Base-by-base conservation (phyloP, 2,888 invertebrate species). In the Idaea aversata region DNA sequence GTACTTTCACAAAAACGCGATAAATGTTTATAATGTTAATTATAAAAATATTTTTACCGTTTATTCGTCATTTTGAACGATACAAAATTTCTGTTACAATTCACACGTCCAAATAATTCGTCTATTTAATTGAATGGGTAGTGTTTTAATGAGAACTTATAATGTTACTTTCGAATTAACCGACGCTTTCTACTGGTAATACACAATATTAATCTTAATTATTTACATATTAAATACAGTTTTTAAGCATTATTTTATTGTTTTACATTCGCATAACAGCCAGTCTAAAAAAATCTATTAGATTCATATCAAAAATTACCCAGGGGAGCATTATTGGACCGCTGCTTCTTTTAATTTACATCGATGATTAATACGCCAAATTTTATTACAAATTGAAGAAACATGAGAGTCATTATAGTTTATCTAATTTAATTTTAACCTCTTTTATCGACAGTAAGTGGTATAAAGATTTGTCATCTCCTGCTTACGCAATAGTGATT, bases 141-240 rank as follows among this genome's bases (percentile, higher is more conserved):
- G 75, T 74, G 75, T 77, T 76, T 80, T 84, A 85, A 86, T 86
- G 81, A 83, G 76, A 59, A 62, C 16, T 64, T 35, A 65, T 73
- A 62, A 70, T 69, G 63, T 59, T 73, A 70, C 82, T 80, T 80
- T 84, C 83, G 77, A 77, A 82, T 81, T 82, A 79, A 75, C 77
- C 75, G 79, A 77, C 65, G 81, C 88, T 89, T 88, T 89, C 88
- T 86, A 86, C 84, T 87, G 86, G 86, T 88, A 87, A 85, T 87
- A 70, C 65, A 67, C 61, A 67, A 67, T 63, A 67, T 68, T 62
- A 60, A 61, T 64, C 65, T 64, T 68, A 72, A 70, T 66, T 68
- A 61, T 70, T 71, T 62, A 65, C 67, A 70, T 70, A 59, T 59
- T 65, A 62, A 60, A 58, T 59, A 63, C 58, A 63, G 15, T 61